Evolutionary conservation across 2,113 vertebrate genomes (phyloP).

Genomic region (Pteropus alecto): DNA sequence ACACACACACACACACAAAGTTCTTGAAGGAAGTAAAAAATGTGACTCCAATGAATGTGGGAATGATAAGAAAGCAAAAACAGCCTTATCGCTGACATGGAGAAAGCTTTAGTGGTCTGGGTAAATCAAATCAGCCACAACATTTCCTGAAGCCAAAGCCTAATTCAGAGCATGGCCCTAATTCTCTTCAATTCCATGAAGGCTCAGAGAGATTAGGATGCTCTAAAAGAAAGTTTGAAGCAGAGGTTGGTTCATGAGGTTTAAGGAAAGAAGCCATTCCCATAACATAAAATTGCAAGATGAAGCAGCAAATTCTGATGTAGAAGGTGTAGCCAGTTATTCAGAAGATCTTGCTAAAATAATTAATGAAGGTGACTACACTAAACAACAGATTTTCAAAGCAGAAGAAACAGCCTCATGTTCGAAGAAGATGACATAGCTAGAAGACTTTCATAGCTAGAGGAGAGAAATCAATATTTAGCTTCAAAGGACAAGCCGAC

Average conservation of each 20-base stretch:
- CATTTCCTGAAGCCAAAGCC: background rate
- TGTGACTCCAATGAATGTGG: background rate
- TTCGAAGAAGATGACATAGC: background rate
- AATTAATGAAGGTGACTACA: background rate
- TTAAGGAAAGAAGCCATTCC: background rate
- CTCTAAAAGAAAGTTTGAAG: background rate
- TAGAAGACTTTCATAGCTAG: background rate
- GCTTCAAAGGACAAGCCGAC: background rate
- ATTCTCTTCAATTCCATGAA: background rate
- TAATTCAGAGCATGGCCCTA: background rate
- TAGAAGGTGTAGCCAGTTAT: background rate
- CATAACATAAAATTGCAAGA: background rate
- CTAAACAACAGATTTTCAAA: background rate
- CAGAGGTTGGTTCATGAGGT: no score
- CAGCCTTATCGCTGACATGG: background rate
- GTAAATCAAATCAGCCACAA: background rate
- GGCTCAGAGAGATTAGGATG: background rate
- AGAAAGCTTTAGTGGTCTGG: background rate
- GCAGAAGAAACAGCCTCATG: background rate
- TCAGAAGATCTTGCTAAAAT: background rate
- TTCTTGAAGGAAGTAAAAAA: background rate
- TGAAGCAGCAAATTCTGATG: background rate
- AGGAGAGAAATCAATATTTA: background rate
- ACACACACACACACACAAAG: background rate
- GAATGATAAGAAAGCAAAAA: background rate